These are phyloP conservation scores for Etheostoma spectabile DNA, from an alignment of 2,113 vertebrate species.

Conservation along the genomic window DNA sequence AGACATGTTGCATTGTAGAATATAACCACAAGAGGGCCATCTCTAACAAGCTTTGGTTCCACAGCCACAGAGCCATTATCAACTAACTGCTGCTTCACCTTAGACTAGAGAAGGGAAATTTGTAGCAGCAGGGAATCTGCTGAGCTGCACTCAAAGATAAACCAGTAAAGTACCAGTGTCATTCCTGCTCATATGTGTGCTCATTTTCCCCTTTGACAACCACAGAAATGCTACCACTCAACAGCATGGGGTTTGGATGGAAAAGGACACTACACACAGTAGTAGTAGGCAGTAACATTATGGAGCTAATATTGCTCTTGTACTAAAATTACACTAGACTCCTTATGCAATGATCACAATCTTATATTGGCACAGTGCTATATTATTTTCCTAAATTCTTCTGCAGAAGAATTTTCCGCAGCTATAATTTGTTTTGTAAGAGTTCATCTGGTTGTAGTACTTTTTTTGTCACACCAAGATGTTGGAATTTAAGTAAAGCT, in stretches of 20 bases:
- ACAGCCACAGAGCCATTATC: not conserved
- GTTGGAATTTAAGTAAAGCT: not conserved
- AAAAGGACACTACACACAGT: not conserved
- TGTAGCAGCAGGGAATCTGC: not conserved
- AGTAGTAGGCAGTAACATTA: not conserved
- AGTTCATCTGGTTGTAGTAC: constrained; percentile 6
- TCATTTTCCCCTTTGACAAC: constrained; percentile 6
- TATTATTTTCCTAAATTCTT: not conserved
- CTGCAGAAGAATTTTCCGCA: not conserved
- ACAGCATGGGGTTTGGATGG: not conserved
- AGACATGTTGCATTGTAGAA: not conserved
- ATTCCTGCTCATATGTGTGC: not conserved
- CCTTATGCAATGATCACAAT: not conserved
- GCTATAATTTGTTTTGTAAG: not conserved
- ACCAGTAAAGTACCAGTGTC: constrained; percentile 10
- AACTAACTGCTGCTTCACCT: not conserved
- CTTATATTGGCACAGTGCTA: not conserved
- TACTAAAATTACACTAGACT: not conserved
- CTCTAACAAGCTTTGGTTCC: constrained; percentile 24
- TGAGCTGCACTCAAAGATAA: constrained; percentile 17
- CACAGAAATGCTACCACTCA: not conserved
- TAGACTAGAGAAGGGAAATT: not conserved
- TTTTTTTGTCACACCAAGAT: not conserved
- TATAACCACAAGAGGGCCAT: constrained; percentile 61
- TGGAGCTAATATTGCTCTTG: not conserved